Conservation (phyloP, 2,113 vertebrate species). For the Podarcis raffonei region DNA sequence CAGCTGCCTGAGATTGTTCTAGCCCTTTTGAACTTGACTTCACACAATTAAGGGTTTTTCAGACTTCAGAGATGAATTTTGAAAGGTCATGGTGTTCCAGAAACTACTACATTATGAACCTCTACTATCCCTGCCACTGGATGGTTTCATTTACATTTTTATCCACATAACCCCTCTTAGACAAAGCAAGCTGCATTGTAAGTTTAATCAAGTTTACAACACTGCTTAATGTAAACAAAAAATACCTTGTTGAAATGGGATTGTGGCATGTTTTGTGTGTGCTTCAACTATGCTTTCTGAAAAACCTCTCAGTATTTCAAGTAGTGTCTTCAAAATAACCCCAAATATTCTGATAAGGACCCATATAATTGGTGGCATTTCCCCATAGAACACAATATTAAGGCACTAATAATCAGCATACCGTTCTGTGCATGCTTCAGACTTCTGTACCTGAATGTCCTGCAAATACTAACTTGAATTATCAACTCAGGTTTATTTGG, state of each 20-base stretch:
- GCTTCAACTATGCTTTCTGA: background rate
- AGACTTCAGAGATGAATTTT: background rate
- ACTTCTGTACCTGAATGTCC: slow-evolving; percentile 7
- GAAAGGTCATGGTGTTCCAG: background rate
- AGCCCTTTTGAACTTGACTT: background rate
- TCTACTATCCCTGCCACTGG: too few relatives aligned
- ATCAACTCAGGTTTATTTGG: slow-evolving; percentile 67
- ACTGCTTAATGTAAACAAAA: background rate
- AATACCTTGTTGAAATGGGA: background rate
- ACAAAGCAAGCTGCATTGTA: background rate
- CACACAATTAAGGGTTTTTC: background rate
- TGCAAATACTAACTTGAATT: slow-evolving; percentile 57
- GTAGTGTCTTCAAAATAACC: background rate
- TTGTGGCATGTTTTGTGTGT: background rate
- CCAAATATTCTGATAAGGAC: background rate
- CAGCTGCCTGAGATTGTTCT: background rate
- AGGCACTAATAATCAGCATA: slow-evolving; percentile 7
- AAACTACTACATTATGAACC: background rate
- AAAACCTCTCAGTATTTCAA: background rate
- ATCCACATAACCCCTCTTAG: background rate
- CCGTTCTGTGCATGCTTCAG: background rate
- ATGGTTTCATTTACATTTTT: background rate
- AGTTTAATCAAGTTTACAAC: background rate
- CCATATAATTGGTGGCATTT: slow-evolving; percentile 24
- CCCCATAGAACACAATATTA: background rate